Conservation (phyloP, 2,888 invertebrate genomes). For the Serripes groenlandicus region DNA sequence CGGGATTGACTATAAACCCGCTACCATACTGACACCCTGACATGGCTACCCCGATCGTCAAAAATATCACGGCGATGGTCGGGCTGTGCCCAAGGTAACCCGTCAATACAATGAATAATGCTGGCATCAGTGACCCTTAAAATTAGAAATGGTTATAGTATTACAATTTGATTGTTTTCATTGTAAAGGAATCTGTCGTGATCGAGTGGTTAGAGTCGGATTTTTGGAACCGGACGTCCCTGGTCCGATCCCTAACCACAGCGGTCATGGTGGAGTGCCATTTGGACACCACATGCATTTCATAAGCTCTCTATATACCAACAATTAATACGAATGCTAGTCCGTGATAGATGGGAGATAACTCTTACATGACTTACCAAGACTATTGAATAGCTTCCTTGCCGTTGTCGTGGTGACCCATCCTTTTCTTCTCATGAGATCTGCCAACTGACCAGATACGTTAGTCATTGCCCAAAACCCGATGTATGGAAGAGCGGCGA, state of each 20-base stretch:
- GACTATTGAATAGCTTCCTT: constrained; percentile 69
- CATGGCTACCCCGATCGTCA: constrained; percentile 77
- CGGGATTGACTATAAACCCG: constrained; percentile 82
- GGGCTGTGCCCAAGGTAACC: constrained; percentile 75
- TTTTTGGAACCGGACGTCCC: too few species aligned
- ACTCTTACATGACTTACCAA: constrained; percentile 66
- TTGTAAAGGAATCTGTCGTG: too few species aligned
- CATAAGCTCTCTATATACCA: too few species aligned
- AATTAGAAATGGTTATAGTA: too few species aligned
- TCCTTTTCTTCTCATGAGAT: constrained; percentile 56
- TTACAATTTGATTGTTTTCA: too few species aligned
- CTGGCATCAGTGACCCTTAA: constrained; percentile 76
- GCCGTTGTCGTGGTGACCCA: constrained; percentile 61
- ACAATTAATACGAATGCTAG: too few species aligned
- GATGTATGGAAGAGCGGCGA: constrained; percentile 80
- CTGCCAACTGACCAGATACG: constrained; percentile 65
- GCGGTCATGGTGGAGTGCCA: too few species aligned
- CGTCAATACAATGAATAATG: constrained; percentile 73
- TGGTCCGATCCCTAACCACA: too few species aligned
- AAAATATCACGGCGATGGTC: constrained; percentile 70
- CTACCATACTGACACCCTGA: constrained; percentile 76
- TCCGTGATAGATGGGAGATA: too few species aligned
- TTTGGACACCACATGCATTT: too few species aligned
- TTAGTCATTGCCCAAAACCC: constrained; percentile 78
- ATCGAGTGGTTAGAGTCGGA: too few species aligned